Conservation (phyloP, 2,113 vertebrate genomes). For the Neogobius melanostomus region DNA sequence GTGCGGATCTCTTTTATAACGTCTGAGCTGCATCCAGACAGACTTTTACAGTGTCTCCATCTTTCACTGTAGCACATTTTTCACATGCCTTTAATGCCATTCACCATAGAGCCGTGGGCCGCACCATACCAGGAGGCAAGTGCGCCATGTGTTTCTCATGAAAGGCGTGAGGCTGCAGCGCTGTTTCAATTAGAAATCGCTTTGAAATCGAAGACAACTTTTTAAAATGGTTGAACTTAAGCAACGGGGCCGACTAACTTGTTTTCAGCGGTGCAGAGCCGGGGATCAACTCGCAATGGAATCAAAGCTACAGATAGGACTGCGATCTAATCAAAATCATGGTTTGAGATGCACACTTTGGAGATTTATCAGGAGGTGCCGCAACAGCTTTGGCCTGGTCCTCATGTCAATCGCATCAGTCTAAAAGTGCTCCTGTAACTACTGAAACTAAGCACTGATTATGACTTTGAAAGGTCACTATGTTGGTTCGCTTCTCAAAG, state of each 20-base stretch:
- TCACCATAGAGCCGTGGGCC: conserved; percentile 50
- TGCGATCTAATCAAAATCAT: too few species aligned
- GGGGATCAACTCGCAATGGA: conserved; percentile 4
- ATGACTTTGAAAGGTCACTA: too few species aligned
- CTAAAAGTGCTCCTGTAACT: too few species aligned
- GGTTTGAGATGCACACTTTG: too few species aligned
- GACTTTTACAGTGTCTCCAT: conserved; percentile 40
- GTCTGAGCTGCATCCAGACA: conserved; percentile 43
- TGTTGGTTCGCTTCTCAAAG: too few species aligned
- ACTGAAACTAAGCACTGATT: too few species aligned
- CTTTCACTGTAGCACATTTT: conserved; percentile 58
- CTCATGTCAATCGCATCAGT: too few species aligned
- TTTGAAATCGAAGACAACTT: conserved; percentile 34
- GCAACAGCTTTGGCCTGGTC: too few species aligned
- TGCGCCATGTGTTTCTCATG: conserved; percentile 43
- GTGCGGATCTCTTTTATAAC: conserved; percentile 18
- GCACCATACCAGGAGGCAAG: conserved; percentile 4
- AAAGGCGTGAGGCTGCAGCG: conserved; percentile 22
- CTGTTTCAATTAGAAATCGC: conserved; percentile 17
- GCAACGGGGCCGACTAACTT: neutral
- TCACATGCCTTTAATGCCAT: conserved; percentile 50
- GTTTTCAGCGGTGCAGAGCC: conserved; percentile 9
- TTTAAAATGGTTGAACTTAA: neutral
- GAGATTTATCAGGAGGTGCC: too few species aligned
- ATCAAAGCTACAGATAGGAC: too few species aligned